Percentiles rank a stretch among this genome's conserved stretches.
phyloP scores from a whole-genome alignment of 1,140 invertebrate species.

The Nasonia giraulti region DNA sequence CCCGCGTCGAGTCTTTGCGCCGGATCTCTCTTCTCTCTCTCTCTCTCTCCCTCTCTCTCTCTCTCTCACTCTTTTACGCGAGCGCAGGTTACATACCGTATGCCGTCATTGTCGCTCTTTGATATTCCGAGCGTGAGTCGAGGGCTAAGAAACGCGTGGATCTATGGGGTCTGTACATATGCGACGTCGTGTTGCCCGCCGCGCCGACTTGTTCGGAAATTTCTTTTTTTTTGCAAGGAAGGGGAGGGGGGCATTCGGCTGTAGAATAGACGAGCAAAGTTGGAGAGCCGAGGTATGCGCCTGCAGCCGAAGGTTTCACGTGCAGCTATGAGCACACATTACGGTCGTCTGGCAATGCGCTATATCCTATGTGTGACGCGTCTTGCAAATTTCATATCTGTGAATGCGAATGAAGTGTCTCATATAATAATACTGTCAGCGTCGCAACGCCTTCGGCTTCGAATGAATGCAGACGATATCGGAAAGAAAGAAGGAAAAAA shows the following conservation, averaged over 20 bases:
- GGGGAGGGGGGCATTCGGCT: neutral
- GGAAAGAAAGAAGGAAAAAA: too few relatives aligned
- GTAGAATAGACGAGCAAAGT: neutral
- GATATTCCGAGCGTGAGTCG: slow-evolving; percentile 13
- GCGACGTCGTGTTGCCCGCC: neutral
- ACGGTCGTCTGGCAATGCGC: neutral
- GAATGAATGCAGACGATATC: too few relatives aligned
- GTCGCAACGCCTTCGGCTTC: too few relatives aligned
- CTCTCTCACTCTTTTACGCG: too few relatives aligned
- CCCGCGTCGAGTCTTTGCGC: neutral
- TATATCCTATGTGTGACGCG: too few relatives aligned
- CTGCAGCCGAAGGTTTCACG: neutral
- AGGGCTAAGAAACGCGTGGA: neutral
- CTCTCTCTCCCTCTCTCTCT: neutral
- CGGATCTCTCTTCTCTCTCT: neutral
- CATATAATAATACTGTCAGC: too few relatives aligned
- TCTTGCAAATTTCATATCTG: too few relatives aligned
- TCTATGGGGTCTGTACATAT: neutral
- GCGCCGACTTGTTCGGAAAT: neutral
- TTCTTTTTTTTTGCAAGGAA: neutral
- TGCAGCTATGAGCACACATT: neutral
- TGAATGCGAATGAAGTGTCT: too few relatives aligned
- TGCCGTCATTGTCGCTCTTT: neutral
- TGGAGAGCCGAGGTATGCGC: neutral
- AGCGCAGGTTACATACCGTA: neutral